Evolutionary conservation across 2,888 invertebrate species (phyloP).

Genomic region (Orthonevra nobilis): DNA sequence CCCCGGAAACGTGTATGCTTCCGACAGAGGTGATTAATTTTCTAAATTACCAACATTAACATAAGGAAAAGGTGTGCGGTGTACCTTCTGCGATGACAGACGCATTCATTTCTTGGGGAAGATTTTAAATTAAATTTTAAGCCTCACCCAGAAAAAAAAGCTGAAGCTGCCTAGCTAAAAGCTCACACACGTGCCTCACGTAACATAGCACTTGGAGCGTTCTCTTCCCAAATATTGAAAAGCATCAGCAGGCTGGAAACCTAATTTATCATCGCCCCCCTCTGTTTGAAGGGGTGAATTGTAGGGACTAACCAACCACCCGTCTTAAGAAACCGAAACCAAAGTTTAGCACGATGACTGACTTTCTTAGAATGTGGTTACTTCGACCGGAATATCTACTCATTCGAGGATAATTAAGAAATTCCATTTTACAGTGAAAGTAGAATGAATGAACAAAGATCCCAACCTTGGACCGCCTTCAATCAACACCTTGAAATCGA

Average conservation of each 20-base stretch:
- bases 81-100: slow-evolving; percentile 46
- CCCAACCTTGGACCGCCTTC: slow-evolving; percentile 46
- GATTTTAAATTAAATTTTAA: slow-evolving; percentile 60
- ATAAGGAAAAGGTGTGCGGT: slow-evolving; percentile 51
- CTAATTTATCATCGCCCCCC: slow-evolving; percentile 42
- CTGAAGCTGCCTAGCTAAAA: background rate
- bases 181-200: slow-evolving; percentile 8
- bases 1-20: slow-evolving; percentile 30
- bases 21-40: slow-evolving; percentile 64
- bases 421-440: slow-evolving; percentile 48
- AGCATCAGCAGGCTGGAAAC: slow-evolving; percentile 15
- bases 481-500: slow-evolving; percentile 67
- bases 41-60: slow-evolving; percentile 67
- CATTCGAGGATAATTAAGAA: slow-evolving; percentile 65
- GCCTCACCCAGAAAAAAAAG: background rate
- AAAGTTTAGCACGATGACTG: slow-evolving; percentile 26
- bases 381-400: slow-evolving; percentile 38
- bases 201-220: background rate
- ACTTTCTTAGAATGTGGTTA: slow-evolving; percentile 23
- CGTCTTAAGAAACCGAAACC: background rate
- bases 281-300: slow-evolving; percentile 31
- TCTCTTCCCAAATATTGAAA: too few species aligned
- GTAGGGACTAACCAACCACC: background rate
- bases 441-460: slow-evolving; percentile 1
- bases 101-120: slow-evolving; percentile 46